Base-by-base conservation (phyloP, 2,888 invertebrate species). In the Nemurella pictetii region DNA sequence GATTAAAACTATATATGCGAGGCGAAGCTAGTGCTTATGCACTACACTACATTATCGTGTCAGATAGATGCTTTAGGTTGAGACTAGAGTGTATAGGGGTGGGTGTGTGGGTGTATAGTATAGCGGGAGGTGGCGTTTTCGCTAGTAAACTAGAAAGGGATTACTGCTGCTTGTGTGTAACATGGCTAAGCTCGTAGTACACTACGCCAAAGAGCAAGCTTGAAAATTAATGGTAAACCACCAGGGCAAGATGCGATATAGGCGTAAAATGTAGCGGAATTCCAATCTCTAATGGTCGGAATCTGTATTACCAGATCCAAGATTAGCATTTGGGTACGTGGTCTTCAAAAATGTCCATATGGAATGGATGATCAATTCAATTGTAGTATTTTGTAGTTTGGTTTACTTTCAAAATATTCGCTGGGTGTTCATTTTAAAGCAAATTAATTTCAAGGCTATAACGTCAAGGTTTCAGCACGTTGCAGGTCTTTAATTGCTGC, bases 1-100 rank as follows among this genome's bases (percentile, higher is more conserved):
- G 55, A 55, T 55, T 55, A 55, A 55, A 55, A 55, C 55, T 55
- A 75, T 75, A n/a, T n/a, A n/a, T n/a, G n/a, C n/a, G n/a, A n/a
- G n/a, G 75, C 75, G 26, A 28, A 25, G 75, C 75, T 75, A 75
- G 26, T 75, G 28, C 26, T 75, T 75, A 26, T 75, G 9, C 75
- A 75, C 20, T 75, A 28, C 0, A 28, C 75, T 75, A 26, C 75
- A 75, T 28, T 75, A 75, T 9, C n/a, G 55, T 55, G 55, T 55
- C 55, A 55, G 55, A 55, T 12, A 12, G 55, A 55, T 55, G 15
- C 55, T 55, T 55, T 7, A 55, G 55, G 55, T 55, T 55, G 15
- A n/a, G n/a, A n/a, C n/a, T n/a, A n/a, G n/a, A 55, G 55, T 55
- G 12, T 55, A 55, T 7, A 20, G 9, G 55, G 55, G 55, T 55